Evolutionary conservation across 2,888 invertebrate species (phyloP).

Genomic region (Xanthorhoe designata): DNA sequence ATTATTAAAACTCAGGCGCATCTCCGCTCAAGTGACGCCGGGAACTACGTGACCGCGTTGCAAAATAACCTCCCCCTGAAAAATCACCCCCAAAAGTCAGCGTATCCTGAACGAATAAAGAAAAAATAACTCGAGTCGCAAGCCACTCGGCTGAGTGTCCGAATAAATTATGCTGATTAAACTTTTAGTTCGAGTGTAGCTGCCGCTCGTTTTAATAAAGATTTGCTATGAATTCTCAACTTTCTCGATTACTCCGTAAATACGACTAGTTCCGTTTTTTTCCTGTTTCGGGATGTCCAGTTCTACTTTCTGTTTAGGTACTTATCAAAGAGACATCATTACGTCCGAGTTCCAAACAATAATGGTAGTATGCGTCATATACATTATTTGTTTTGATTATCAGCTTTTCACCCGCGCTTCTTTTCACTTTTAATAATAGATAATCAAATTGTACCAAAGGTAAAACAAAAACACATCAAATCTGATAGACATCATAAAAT

Average conservation of each 20-base stretch:
- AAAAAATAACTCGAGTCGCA: constrained; percentile 69
- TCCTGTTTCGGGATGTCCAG: constrained; percentile 16
- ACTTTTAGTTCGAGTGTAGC: constrained; percentile 71
- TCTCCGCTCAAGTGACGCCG: constrained; percentile 71
- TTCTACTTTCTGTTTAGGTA: constrained; percentile 8
- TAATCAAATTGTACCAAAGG: too few species aligned
- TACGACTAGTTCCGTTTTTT: constrained; percentile 23
- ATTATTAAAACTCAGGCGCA: constrained; percentile 81
- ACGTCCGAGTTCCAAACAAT: constrained; percentile 3
- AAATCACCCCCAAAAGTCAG: constrained; percentile 69
- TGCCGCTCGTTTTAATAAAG: constrained; percentile 59
- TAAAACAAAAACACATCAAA: too few species aligned
- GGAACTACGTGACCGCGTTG: constrained; percentile 79
- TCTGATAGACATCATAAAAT: too few species aligned
- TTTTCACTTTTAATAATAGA: too few species aligned
- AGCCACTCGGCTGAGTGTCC: constrained; percentile 69
- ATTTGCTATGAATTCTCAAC: constrained; percentile 61
- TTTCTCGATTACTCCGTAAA: constrained; percentile 44
- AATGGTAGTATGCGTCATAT: not conserved
- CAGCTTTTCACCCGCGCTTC: too few species aligned
- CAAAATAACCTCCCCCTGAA: constrained; percentile 69
- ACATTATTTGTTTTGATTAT: not conserved
- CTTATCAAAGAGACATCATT: constrained; percentile 4
- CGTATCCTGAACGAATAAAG: constrained; percentile 70
- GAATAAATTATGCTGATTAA: constrained; percentile 82